Conservation (phyloP, 2,113 vertebrate species). For the human (Homo sapiens) region GRCh38 chr2:74850001-74850500, state of each 20-base stretch:
- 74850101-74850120: background rate
- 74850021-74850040: background rate
- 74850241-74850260: background rate
- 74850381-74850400: background rate
- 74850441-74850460: background rate
- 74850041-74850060: background rate
- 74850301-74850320: background rate
- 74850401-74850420: background rate
- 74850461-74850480: background rate
- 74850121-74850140: background rate
- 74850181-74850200: background rate
- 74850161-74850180: background rate
- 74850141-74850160: background rate
- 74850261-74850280: background rate
- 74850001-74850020: background rate
- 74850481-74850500: background rate
- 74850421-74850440: background rate
- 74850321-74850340: background rate
- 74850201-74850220: background rate
- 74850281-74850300: background rate
- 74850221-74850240: background rate
- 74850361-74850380: conserved; percentile 14
- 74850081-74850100: background rate
- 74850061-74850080: background rate
- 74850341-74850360: background rate